Percentiles rank a stretch among this genome's conserved stretches.
These are phyloP conservation scores for Psittacula derbiana DNA, from an alignment of 2,797 vertebrate genomes.

Conservation along the genomic window DNA sequence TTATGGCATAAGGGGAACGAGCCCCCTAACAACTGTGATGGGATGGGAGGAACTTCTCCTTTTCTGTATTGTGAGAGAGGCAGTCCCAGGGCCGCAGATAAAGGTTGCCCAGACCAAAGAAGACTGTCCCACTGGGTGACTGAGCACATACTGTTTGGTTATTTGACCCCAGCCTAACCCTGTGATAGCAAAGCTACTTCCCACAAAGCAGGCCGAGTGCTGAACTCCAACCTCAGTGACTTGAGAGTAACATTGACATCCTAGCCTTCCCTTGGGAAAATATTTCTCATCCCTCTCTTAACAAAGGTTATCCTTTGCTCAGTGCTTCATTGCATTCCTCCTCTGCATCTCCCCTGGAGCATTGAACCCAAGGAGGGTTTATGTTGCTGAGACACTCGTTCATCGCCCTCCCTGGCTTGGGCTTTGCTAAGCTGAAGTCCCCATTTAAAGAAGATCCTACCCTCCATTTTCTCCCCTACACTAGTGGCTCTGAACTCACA, in stretches of 20 bases:
- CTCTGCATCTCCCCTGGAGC: rapidly evolving
- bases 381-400: background rate
- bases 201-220: background rate
- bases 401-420: background rate
- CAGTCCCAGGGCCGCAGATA: background rate
- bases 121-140: background rate
- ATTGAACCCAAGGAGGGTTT: background rate
- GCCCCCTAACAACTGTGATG: background rate
- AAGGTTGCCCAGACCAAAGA: background rate
- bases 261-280: background rate
- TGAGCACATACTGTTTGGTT: background rate
- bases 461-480: background rate
- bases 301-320: background rate
- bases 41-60: background rate
- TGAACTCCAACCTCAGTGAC: background rate
- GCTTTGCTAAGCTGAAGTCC: background rate
- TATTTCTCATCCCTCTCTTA: background rate
- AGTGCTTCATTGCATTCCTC: background rate
- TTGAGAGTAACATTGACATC: background rate
- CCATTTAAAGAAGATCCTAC: background rate
- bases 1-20: background rate
- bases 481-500: background rate
- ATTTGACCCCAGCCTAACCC: background rate
- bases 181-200: background rate
- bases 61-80: background rate